Percentiles rank a stretch among this genome's conserved stretches.
phyloP scores from a whole-genome alignment of 2,888 invertebrate genomes.

The Acleris sparsana region DNA sequence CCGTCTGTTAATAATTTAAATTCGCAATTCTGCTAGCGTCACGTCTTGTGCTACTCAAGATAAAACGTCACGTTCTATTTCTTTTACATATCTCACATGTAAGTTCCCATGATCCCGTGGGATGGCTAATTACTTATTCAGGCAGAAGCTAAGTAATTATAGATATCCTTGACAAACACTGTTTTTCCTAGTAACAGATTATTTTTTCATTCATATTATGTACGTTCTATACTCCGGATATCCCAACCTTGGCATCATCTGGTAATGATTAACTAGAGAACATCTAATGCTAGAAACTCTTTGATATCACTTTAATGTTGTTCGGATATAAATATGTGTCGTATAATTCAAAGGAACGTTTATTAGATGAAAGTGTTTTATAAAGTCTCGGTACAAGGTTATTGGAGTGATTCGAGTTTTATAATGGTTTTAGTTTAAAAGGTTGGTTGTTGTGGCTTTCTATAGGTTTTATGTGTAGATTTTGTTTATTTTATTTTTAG shows the following conservation, averaged over 20 bases:
- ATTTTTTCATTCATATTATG: too few species aligned
- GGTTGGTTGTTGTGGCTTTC: neutral
- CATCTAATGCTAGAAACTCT: constrained; percentile 44
- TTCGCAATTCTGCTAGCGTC: too few species aligned
- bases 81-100: too few species aligned
- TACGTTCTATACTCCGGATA: too few species aligned
- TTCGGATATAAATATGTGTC: constrained; percentile 44
- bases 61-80: too few species aligned
- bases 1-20: too few species aligned
- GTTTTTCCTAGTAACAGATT: too few species aligned
- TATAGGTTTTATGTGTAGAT: neutral
- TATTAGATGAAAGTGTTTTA: constrained; percentile 32
- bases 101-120: too few species aligned
- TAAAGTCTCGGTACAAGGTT: constrained; percentile 14
- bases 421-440: neutral
- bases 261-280: constrained; percentile 43
- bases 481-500: too few species aligned
- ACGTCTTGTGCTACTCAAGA: too few species aligned
- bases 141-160: neutral
- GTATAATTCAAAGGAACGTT: constrained; percentile 48
- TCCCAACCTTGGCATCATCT: constrained; percentile 46
- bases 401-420: neutral
- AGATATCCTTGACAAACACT: neutral
- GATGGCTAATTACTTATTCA: too few species aligned
- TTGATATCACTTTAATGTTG: constrained; percentile 50